Conservation (phyloP, 2,888 invertebrate species). For the Stenoptilia bipunctidactyla region DNA sequence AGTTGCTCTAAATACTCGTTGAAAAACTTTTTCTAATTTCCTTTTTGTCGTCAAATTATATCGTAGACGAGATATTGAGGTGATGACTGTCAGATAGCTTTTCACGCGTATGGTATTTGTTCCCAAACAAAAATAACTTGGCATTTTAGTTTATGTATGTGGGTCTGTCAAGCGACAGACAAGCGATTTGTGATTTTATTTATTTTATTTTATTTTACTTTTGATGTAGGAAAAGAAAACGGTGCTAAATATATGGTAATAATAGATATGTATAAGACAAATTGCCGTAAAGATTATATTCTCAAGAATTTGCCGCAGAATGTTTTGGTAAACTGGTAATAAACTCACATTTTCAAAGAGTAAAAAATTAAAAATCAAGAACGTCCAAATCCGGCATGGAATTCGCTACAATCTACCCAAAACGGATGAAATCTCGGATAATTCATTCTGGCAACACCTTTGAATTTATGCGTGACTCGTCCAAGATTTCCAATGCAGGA, state of each 20-base stretch:
- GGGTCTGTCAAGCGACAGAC: too few species aligned
- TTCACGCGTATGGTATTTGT: neutral
- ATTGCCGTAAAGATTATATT: too few species aligned
- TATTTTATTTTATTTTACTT: too few species aligned
- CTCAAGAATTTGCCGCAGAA: too few species aligned
- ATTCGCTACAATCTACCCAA: neutral
- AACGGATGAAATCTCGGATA: constrained; percentile 13
- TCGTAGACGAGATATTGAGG: neutral
- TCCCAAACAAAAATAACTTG: neutral
- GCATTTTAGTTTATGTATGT: neutral
- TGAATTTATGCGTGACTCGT: constrained; percentile 17
- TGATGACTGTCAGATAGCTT: neutral
- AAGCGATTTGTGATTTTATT: too few species aligned
- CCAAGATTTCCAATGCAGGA: constrained; percentile 17
- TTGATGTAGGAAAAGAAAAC: too few species aligned
- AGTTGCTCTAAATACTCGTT: neutral
- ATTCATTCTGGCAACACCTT: constrained; percentile 20
- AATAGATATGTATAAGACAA: too few species aligned
- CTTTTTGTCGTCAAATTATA: neutral
- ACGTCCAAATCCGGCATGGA: neutral
- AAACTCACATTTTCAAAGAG: neutral
- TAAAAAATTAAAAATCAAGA: neutral
- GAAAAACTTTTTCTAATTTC: neutral
- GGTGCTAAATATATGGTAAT: too few species aligned
- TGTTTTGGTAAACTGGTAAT: too few species aligned